Conservation (phyloP, 64 coral and sea anemone genomes). For the Porites lutea region DNA sequence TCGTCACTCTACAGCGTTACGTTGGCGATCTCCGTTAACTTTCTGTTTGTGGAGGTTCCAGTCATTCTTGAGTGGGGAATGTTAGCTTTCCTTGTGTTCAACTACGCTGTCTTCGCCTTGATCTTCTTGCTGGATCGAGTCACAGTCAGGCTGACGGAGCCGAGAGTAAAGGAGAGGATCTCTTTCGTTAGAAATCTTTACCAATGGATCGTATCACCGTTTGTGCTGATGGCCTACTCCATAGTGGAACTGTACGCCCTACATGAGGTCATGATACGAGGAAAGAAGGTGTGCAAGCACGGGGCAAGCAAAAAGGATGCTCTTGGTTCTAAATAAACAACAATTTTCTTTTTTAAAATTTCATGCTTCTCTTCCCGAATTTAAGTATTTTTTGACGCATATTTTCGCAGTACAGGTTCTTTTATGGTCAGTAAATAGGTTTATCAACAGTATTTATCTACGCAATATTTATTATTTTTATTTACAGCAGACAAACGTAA, state of each 20-base stretch:
- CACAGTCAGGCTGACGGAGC: too few species aligned
- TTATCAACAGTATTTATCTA: too few species aligned
- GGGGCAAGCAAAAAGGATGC: conserved; percentile 18
- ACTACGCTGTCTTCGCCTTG: neutral
- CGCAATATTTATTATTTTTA: too few species aligned
- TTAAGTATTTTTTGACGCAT: too few species aligned
- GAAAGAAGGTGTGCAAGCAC: conserved; percentile 16
- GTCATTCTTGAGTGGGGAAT: too few species aligned
- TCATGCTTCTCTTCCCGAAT: too few species aligned
- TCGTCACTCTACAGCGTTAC: neutral
- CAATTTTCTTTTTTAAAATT: too few species aligned
- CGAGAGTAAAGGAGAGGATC: neutral
- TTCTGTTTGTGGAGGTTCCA: neutral
- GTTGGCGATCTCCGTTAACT: neutral
- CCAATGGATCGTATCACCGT: neutral
- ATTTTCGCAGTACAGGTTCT: too few species aligned
- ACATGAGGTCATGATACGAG: conserved; percentile 13
- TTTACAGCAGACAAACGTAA: too few species aligned
- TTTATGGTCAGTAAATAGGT: too few species aligned
- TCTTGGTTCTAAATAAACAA: neutral
- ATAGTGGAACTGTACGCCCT: conserved; percentile 5
- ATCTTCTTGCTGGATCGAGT: neutral
- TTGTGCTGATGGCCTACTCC: conserved; percentile 2
- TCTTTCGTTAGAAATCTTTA: neutral
- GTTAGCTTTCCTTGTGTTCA: too few species aligned